Base-by-base conservation (phyloP, 2,797 vertebrate species). In the Naso thynnoides region DNA sequence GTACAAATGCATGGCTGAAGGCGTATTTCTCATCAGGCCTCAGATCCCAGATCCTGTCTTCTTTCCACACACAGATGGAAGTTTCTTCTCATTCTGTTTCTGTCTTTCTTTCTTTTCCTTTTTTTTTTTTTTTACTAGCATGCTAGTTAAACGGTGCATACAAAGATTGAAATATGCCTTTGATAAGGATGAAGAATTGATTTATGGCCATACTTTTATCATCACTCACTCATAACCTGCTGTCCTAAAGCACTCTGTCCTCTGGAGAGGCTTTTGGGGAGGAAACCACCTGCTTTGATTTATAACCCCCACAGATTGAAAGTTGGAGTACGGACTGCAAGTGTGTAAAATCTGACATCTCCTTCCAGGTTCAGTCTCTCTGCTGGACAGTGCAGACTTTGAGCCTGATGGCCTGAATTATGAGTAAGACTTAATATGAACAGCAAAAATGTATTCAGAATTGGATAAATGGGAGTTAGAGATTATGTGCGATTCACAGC, bases 231-330 rank as follows among this genome's bases (percentile, higher is more conserved):
- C 86, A 79, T 87, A 92, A 91, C 86, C 81, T 11, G 47, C 86
- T 78, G 86, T 88, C 94, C 89, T 74, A 57, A 5, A 94, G 94
- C 91, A 21, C 49, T 88, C 48, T 78, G 73, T 86, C 86, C 89
- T 84, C 80, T 83, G 70, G 70, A 91, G 82, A 87, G 80, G n/a
- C 77, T 86, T 86, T 81, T 73, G 54, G 70, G 79, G 81, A 79
- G 87, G 90, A 90, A 92, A 93, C 89, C 93, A 94, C 92, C 94
- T 92, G 93, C 91, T 94, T 92, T 93, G 90, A 94, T 94, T 93
- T 92, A 91, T 72, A 80, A 87, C 70, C 67, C 70, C 76, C 56
- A 70, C 58, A 79, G 82, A 81, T 65, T 82, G 76, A 75, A 85
- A 81, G 86, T 62, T 86, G 73, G 70, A 74, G 82, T 76, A 67